A percentile compares a stretch with the other conserved stretches of the same genome.
These are phyloP conservation scores for Coleophora flavipennella DNA, from an alignment of 2,888 invertebrate genomes.

Conservation along the genomic window DNA sequence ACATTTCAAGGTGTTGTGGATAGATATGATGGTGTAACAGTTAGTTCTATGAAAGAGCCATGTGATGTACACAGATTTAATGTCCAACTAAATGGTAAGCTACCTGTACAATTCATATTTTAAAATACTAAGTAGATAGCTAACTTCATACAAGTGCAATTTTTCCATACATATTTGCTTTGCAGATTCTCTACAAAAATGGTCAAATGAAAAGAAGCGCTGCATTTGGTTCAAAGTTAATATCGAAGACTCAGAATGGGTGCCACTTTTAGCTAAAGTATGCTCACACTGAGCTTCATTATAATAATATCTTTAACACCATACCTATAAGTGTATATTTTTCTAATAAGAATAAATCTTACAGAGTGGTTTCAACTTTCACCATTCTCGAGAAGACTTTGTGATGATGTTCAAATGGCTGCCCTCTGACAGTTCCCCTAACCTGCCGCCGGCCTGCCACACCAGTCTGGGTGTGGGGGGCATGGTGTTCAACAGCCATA, in stretches of 20 bases:
- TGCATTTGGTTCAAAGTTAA: conserved; percentile 88
- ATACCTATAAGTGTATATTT: no score
- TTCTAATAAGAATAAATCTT: conserved; percentile 7
- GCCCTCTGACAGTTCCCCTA: conserved; percentile 69
- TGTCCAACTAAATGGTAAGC: conserved; percentile 73
- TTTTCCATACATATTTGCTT: no score
- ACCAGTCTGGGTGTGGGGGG: conserved; percentile 88
- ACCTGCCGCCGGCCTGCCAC: conserved; percentile 85
- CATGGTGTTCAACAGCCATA: conserved; percentile 83
- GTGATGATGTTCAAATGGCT: conserved; percentile 90
- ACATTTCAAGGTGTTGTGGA: conserved; percentile 62
- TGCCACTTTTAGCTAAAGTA: conserved; percentile 82
- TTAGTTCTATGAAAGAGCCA: conserved; percentile 74
- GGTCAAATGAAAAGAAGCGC: conserved; percentile 76
- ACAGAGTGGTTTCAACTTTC: conserved; percentile 87
- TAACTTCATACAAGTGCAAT: no score
- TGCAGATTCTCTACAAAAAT: conserved; percentile 78
- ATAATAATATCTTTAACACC: background rate
- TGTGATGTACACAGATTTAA: conserved; percentile 66
- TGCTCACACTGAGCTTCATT: conserved; percentile 10
- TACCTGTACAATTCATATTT: conserved; percentile 1
- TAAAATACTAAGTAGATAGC: no score
- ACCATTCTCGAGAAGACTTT: conserved; percentile 85
- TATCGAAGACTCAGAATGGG: conserved; percentile 79
- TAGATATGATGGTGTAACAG: conserved; percentile 81